Conservation (phyloP, 2,797 vertebrate species). For the Molossus alvarezi region DNA sequence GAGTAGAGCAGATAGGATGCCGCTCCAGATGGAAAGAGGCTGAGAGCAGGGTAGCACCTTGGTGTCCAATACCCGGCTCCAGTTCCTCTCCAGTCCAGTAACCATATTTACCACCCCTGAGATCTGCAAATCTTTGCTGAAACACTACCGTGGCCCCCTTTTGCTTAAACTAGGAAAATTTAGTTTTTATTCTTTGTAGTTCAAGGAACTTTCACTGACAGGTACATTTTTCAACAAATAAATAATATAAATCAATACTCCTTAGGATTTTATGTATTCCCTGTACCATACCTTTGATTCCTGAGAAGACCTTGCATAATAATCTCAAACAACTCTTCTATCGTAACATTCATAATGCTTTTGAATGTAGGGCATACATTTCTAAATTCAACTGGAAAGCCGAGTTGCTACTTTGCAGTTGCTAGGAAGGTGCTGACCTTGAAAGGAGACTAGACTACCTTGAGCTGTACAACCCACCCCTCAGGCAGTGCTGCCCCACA, state of each 20-base stretch:
- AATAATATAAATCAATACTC: neutral
- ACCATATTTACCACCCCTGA: neutral
- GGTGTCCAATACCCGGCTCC: neutral
- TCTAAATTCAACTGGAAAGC: constrained; percentile 23
- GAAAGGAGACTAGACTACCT: neutral
- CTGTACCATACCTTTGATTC: neutral
- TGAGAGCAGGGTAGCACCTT: no score
- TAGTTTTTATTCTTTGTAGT: neutral
- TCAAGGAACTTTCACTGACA: neutral
- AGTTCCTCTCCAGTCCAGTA: neutral
- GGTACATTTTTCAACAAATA: neutral
- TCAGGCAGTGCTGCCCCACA: neutral
- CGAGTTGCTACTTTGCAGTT: neutral
- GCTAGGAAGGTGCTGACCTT: neutral
- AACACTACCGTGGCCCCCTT: neutral
- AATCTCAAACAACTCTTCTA: neutral
- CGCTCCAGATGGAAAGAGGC: neutral
- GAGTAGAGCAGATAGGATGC: neutral
- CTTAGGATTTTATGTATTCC: neutral
- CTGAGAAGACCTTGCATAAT: neutral
- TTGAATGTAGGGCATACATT: neutral
- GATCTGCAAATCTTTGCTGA: neutral
- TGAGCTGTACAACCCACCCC: neutral
- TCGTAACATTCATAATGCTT: neutral
- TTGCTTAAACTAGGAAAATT: neutral